Evolutionary conservation across 2,113 vertebrate genomes (phyloP), one percentile per base, ranked within the genome.

Genomic region (Mustela nigripes): DNA sequence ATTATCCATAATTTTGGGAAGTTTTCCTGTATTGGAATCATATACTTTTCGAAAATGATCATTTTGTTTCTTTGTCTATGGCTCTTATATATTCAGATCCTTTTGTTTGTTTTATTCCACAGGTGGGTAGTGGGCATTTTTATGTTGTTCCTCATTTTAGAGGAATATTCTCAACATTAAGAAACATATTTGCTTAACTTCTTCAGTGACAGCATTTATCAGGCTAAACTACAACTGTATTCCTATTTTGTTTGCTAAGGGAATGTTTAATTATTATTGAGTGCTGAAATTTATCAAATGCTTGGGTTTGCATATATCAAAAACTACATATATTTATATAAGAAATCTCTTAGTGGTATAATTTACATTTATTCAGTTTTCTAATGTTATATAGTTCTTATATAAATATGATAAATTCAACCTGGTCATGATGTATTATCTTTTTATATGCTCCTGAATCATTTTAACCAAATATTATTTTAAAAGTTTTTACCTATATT

Each of bases 401-500:
- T 42, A 58, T 53, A 74, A 71, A 36, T 78, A 50, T 74, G 50
- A 84, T 91, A 84, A 91, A 89, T 91, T 71, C 58, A 88, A 80
- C n/a, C 80, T 74, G 50, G 16, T 94, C 91, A 69, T 88, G 10
- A 71, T n/a, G 5, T 73, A n/a, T 33, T 93, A 36, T 50, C 39
- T 85, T 48, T 90, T 89, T 36, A 92, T 63, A 58, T 82, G 53
- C 3, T 92, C 53, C 89, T 89, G 71, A 88, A 91, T 69, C 45
- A 60, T 85, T 97, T 88, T 74, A n/a, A n/a, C 36, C n/a, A 74
- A 31, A 58, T 36, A 45, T 79, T 90, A 26, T 94, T 86, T 78
- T 33, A 58, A 84, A 91, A 36, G 42, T 58, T 95, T 82, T 10
- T 76, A 45, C 73, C 39, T 87, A 14, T 86, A 21, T n/a, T 74